Conservation (phyloP, 2,113 vertebrate species). For the Rhynchomys soricoides region DNA sequence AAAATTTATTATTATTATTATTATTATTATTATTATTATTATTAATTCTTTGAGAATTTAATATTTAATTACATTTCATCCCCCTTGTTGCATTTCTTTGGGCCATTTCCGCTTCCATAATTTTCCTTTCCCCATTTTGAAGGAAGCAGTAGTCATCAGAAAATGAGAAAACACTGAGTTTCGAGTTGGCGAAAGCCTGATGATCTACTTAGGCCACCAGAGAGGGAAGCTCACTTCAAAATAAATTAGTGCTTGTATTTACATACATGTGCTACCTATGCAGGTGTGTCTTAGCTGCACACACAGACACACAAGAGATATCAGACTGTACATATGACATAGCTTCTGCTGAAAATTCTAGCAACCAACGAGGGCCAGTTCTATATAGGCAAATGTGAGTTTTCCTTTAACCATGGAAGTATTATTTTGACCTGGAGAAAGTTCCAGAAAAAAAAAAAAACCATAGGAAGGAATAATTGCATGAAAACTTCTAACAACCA, state of each 20-base stretch:
- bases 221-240: neutral
- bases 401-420: neutral
- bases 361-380: neutral
- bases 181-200: neutral
- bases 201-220: neutral
- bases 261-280: neutral
- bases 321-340: neutral
- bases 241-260: neutral
- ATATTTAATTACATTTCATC: neutral
- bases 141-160: neutral
- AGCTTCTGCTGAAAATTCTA: neutral
- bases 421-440: conserved; percentile 23
- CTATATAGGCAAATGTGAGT: neutral
- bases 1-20: neutral
- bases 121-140: neutral
- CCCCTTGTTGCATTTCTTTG: neutral
- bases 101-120: neutral
- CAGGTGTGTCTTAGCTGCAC: neutral
- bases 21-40: neutral
- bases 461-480: neutral
- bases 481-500: neutral
- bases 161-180: neutral
- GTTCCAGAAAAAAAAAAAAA: conserved; percentile 8
- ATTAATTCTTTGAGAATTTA: neutral
- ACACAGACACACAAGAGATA: neutral